phyloP scores from a whole-genome alignment of 1,140 invertebrate genomes.

The Pseudomyrmex concolor region DNA sequence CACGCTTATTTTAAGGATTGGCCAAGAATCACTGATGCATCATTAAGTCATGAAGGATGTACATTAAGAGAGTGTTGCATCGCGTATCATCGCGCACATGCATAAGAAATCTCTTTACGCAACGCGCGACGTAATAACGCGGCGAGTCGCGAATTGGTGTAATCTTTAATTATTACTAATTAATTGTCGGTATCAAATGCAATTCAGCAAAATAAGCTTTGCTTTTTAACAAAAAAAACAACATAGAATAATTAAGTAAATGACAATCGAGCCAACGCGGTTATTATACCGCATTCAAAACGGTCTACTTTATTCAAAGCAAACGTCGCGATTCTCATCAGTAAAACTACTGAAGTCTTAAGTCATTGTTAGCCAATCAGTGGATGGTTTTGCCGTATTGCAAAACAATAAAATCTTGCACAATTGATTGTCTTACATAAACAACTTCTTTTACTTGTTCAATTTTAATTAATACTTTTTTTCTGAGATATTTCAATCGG shows the following conservation, averaged over 20 bases:
- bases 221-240: too few species aligned
- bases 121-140: conserved; percentile 33
- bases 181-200: conserved; percentile 15
- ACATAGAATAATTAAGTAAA: too few species aligned
- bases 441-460: too few species aligned
- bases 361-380: too few species aligned
- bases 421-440: too few species aligned
- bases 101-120: conserved; percentile 42
- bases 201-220: background rate
- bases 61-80: conserved; percentile 22
- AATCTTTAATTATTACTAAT: conserved; percentile 13
- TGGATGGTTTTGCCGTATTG: too few species aligned
- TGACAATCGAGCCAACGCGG: too few species aligned
- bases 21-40: conserved; percentile 46
- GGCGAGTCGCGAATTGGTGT: conserved; percentile 23
- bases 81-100: background rate
- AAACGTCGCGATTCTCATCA: too few species aligned
- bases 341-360: too few species aligned
- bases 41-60: conserved; percentile 15
- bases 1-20: conserved; percentile 9
- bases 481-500: background rate
- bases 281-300: too few species aligned
- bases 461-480: background rate
- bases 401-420: too few species aligned
- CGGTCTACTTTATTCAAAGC: too few species aligned